These are phyloP conservation scores for Actinemys pallida DNA, from an alignment of 2,113 vertebrate genomes.

Conservation along the genomic window DNA sequence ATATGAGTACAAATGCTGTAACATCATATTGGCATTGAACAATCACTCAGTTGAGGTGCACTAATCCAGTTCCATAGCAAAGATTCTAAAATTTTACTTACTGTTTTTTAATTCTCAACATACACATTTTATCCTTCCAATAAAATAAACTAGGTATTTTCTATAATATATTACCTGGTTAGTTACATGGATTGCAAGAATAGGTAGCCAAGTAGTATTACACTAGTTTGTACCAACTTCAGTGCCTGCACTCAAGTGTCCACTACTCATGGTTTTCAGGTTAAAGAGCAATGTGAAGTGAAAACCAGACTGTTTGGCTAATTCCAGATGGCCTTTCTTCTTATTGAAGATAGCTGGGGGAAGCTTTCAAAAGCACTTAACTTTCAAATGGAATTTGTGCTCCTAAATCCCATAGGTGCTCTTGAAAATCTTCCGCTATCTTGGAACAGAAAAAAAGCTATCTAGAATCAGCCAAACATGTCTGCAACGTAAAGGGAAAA, in stretches of 20 bases:
- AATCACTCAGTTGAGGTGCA: rapidly evolving
- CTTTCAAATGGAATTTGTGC: too few relatives aligned
- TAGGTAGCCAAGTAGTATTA: not conserved
- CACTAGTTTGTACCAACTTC: not conserved
- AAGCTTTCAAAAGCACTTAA: too few relatives aligned
- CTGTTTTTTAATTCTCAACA: not conserved
- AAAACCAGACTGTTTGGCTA: not conserved
- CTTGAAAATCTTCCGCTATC: too few relatives aligned
- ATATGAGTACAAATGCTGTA: not conserved
- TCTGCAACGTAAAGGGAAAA: not conserved
- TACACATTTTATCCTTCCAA: not conserved
- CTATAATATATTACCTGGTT: not conserved
- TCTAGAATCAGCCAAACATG: not conserved
- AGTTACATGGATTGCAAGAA: not conserved
- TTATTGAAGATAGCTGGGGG: too few relatives aligned
- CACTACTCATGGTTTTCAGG: not conserved
- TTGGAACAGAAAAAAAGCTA: too few relatives aligned
- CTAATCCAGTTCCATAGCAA: not conserved
- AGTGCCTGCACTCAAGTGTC: not conserved
- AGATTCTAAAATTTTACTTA: not conserved
- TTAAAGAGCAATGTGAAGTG: not conserved
- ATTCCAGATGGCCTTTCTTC: not conserved
- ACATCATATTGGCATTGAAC: too few relatives aligned
- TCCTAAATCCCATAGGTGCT: too few relatives aligned
- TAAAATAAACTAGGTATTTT: not conserved